Conservation (phyloP, 1,140 invertebrate species). For the Aethina tumida region DNA sequence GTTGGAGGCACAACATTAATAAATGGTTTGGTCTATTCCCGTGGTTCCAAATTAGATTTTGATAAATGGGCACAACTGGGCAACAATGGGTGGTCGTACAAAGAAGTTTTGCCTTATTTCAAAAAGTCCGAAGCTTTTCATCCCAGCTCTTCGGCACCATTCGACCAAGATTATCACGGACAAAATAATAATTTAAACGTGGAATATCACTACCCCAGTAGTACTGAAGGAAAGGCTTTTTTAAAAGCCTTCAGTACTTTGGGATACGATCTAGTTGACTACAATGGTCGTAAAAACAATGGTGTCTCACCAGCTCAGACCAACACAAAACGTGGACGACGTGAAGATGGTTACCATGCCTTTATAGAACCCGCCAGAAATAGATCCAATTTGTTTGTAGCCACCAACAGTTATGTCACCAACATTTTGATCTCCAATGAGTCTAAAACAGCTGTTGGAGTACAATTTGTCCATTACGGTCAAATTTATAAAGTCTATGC, state of each 20-base stretch:
- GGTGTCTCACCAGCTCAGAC: slow-evolving; percentile 13
- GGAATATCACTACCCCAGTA: too few relatives aligned
- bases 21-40: slow-evolving; percentile 83
- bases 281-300: slow-evolving; percentile 10
- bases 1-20: slow-evolving; percentile 76
- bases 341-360: slow-evolving; percentile 41
- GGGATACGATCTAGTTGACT: slow-evolving; percentile 12
- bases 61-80: slow-evolving; percentile 77
- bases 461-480: slow-evolving; percentile 36
- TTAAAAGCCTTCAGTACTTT: slow-evolving; percentile 9
- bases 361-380: slow-evolving; percentile 38
- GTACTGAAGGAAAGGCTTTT: too few relatives aligned
- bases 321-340: slow-evolving; percentile 31
- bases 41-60: slow-evolving; percentile 81
- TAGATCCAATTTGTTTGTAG: slow-evolving; percentile 41
- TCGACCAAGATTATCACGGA: too few relatives aligned
- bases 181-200: too few relatives aligned
- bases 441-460: slow-evolving; percentile 34
- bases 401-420: slow-evolving; percentile 36
- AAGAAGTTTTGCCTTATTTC: slow-evolving; percentile 78
- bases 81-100: slow-evolving; percentile 79
- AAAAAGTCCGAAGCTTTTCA: slow-evolving; percentile 61
- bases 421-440: slow-evolving; percentile 26
- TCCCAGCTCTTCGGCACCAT: too few relatives aligned
- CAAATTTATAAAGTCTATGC: slow-evolving; percentile 33